A percentile compares a stretch with the other conserved stretches of the same genome.
phyloP scores from a whole-genome alignment of 2,113 vertebrate genomes.

The Agelaius tricolor region DNA sequence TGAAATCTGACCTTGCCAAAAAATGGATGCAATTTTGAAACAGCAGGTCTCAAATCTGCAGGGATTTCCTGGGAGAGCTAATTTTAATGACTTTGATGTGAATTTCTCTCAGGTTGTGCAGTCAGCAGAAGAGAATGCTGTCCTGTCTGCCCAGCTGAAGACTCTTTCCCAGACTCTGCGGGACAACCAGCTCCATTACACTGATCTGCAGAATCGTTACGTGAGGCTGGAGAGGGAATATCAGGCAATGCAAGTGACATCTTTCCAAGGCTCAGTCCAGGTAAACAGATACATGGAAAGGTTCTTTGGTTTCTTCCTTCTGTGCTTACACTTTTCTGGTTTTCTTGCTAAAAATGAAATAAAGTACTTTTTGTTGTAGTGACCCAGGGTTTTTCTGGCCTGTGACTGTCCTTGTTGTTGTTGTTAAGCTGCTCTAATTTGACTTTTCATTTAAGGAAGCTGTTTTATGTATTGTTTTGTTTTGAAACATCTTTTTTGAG shows the following conservation, averaged over 20 bases:
- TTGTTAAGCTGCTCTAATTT: not conserved
- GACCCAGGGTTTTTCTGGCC: not conserved
- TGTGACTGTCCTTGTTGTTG: not conserved
- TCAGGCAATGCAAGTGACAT: constrained; percentile 51
- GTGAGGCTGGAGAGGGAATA: constrained; percentile 78
- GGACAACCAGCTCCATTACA: constrained; percentile 78
- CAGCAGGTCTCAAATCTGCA: not conserved
- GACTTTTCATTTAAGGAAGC: not conserved
- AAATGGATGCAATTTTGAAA: not conserved
- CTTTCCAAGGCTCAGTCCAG: constrained; percentile 51
- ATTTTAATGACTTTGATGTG: not conserved
- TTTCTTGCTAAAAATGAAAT: not conserved
- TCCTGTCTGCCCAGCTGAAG: constrained; percentile 79
- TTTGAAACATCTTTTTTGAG: not conserved
- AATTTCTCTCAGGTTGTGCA: constrained; percentile 75
- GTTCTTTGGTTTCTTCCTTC: not conserved
- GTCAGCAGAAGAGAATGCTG: constrained; percentile 79
- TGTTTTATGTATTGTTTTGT: not conserved
- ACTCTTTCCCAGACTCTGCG: constrained; percentile 80
- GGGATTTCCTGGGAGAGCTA: not conserved
- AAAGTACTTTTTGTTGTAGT: not conserved
- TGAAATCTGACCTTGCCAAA: not conserved
- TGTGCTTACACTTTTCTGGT: not conserved
- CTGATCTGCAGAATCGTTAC: constrained; percentile 79
- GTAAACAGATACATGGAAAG: constrained; percentile 1